A percentile compares a stretch with the other conserved stretches of the same genome.
Conservation (phyloP, 2,797 vertebrate species). For the Orestias chungarensis region DNA sequence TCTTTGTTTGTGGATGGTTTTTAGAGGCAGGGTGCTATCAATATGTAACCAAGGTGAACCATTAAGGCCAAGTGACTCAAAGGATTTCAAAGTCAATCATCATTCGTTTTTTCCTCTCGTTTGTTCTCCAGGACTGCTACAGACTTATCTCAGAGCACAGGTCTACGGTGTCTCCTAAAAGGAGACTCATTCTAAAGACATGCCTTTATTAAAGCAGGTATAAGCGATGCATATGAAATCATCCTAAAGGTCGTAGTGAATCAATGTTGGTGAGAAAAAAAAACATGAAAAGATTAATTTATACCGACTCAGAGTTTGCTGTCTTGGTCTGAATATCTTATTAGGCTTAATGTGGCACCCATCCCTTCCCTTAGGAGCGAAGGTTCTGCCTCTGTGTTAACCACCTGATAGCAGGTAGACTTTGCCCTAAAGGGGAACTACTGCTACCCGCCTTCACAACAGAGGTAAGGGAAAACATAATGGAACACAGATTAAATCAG, state of each 20-base stretch:
- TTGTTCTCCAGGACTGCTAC: background rate
- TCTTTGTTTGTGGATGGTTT: slow-evolving; percentile 25
- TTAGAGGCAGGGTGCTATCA: slow-evolving; percentile 31
- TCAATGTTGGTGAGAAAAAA: slow-evolving; percentile 14
- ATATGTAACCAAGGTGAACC: slow-evolving; percentile 56
- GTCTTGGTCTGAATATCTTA: slow-evolving; percentile 53
- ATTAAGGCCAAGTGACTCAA: slow-evolving; percentile 22
- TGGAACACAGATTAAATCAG: slow-evolving; percentile 11
- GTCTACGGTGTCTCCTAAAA: slow-evolving; percentile 18
- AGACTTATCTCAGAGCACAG: slow-evolving; percentile 12
- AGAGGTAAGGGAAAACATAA: slow-evolving; percentile 62
- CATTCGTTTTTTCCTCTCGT: slow-evolving; percentile 10
- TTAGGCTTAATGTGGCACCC: slow-evolving; percentile 63
- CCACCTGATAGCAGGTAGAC: slow-evolving; percentile 72
- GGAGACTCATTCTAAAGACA: slow-evolving; percentile 8
- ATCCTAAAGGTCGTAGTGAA: slow-evolving; percentile 18
- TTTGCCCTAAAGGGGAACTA: slow-evolving; percentile 69
- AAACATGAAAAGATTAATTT: slow-evolving; percentile 17
- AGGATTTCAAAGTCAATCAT: slow-evolving; percentile 15
- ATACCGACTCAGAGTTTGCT: slow-evolving; percentile 37
- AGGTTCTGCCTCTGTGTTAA: slow-evolving; percentile 68
- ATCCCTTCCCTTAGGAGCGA: slow-evolving; percentile 43
- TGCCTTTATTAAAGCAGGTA: slow-evolving; percentile 12
- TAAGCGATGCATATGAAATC: slow-evolving; percentile 11
- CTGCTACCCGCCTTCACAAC: slow-evolving; percentile 32